phyloP scores from a whole-genome alignment of 2,113 vertebrate species.

The Eolophus roseicapilla region DNA sequence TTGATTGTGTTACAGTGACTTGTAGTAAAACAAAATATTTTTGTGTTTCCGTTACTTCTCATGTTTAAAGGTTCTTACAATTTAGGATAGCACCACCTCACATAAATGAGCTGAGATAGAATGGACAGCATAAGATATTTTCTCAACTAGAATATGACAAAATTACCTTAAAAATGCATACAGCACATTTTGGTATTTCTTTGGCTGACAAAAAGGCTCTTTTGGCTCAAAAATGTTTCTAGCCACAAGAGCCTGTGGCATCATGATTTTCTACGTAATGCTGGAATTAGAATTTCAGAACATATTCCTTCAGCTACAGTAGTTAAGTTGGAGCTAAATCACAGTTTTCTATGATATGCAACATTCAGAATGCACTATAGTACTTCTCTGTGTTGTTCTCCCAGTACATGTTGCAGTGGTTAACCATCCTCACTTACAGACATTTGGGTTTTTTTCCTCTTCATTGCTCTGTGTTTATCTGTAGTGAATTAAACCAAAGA shows the following conservation, averaged over 20 bases:
- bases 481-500: background rate
- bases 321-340: background rate
- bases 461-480: background rate
- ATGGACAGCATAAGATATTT: background rate
- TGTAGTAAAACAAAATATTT: background rate
- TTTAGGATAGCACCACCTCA: background rate
- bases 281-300: background rate
- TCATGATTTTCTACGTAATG: background rate
- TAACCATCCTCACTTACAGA: background rate
- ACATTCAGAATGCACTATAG: background rate
- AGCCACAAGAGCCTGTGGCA: background rate
- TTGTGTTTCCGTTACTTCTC: background rate
- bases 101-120: background rate
- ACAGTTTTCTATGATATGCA: background rate
- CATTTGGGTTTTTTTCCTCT: accelerated
- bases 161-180: background rate
- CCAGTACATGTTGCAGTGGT: background rate
- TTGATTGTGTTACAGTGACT: background rate
- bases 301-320: background rate
- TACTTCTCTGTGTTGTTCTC: background rate
- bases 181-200: background rate
- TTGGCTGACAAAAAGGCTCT: background rate
- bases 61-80: background rate
- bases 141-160: background rate
- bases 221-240: background rate